These are phyloP conservation scores for Drosophila yooni DNA, from an alignment of 2,888 invertebrate genomes.

Conservation along the genomic window DNA sequence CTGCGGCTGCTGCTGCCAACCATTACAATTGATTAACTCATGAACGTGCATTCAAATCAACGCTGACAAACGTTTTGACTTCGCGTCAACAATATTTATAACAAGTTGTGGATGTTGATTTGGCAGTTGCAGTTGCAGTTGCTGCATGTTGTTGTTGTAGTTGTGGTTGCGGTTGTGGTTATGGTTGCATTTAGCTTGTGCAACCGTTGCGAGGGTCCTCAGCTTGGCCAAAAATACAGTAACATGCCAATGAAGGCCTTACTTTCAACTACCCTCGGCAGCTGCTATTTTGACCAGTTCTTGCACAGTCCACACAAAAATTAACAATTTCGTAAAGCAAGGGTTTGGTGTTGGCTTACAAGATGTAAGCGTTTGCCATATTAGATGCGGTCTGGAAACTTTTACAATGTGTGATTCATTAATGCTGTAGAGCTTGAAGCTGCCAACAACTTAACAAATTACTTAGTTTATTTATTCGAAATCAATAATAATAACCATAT, in stretches of 20 bases:
- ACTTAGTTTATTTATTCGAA: background rate
- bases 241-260: constrained; percentile 14
- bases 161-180: constrained; percentile 1
- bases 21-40: constrained; percentile 77
- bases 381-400: background rate
- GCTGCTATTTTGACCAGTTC: constrained; percentile 7
- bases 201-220: constrained; percentile 25
- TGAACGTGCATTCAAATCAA: constrained; percentile 75
- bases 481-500: background rate
- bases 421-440: background rate
- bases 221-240: constrained; percentile 25
- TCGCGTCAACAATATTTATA: constrained; percentile 74
- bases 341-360: constrained; percentile 3
- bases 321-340: background rate
- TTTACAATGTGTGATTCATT: constrained; percentile 6
- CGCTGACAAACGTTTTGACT: constrained; percentile 73
- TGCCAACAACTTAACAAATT: background rate
- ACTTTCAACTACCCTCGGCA: constrained; percentile 1
- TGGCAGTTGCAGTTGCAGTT: constrained; percentile 4
- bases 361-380: background rate
- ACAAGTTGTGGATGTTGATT: constrained; percentile 51
- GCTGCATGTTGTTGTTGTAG: constrained; percentile 21
- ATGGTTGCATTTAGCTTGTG: constrained; percentile 9
- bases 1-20: constrained; percentile 25
- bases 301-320: background rate